Percentiles rank a stretch among this genome's conserved stretches.
Conservation (phyloP, 1,140 invertebrate genomes). For the Melitaea cinxia region DNA sequence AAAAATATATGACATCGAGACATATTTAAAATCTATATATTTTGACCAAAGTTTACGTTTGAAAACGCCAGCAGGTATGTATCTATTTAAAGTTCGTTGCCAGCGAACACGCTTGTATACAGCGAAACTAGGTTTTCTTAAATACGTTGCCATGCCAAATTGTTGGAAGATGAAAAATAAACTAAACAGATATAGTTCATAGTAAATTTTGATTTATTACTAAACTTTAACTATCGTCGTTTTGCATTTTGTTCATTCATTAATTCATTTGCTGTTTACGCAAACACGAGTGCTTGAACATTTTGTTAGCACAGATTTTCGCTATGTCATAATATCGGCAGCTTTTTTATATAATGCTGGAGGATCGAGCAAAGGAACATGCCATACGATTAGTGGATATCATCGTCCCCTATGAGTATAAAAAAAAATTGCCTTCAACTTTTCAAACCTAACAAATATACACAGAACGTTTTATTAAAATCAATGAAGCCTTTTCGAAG, state of each 20-base stretch:
- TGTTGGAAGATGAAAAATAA: conserved; percentile 21
- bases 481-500: no score
- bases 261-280: no score
- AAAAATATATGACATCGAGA: not conserved
- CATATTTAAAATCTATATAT: not conserved
- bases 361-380: no score
- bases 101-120: not conserved
- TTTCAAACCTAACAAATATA: no score
- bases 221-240: not conserved
- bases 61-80: not conserved
- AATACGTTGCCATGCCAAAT: conserved; percentile 25
- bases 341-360: no score
- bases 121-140: conserved; percentile 21
- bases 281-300: no score
- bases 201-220: conserved; percentile 22
- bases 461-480: no score
- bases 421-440: no score
- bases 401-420: no score
- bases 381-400: no score
- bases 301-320: no score
- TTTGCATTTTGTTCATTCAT: not conserved
- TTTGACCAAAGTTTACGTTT: not conserved
- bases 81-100: conserved; percentile 18
- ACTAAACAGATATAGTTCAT: conserved; percentile 7
- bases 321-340: no score